Percentiles rank a stretch among this genome's conserved stretches.
phyloP scores from a whole-genome alignment of 2,113 vertebrate species.

The Ictalurus punctatus region DNA sequence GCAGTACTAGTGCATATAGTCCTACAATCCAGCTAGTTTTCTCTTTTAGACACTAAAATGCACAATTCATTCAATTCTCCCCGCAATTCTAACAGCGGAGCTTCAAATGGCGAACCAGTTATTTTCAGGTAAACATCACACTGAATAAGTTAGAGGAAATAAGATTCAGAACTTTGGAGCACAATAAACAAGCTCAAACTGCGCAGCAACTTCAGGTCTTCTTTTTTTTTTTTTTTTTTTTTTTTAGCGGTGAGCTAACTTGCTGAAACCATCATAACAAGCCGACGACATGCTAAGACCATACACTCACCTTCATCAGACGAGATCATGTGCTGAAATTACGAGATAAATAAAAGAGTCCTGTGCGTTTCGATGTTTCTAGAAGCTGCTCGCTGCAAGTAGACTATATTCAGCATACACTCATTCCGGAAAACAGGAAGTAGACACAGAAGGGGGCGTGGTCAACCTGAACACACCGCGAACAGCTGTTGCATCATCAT shows the following conservation, averaged over 20 bases:
- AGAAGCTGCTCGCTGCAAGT: neutral
- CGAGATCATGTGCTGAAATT: neutral
- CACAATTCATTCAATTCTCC: neutral
- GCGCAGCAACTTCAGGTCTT: neutral
- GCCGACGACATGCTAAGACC: neutral
- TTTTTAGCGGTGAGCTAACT: neutral
- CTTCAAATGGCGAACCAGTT: neutral
- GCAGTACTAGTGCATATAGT: neutral
- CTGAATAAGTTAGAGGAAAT: neutral
- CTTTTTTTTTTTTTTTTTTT: no score
- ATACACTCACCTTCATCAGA: slow-evolving; percentile 46
- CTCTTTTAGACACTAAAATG: neutral
- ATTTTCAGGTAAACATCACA: neutral
- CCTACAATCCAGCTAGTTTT: neutral
- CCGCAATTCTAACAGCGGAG: neutral
- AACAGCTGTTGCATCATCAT: slow-evolving; percentile 48
- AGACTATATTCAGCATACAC: neutral
- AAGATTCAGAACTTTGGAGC: neutral
- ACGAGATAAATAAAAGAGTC: neutral
- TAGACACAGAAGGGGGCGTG: slow-evolving; percentile 41
- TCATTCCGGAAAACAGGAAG: slow-evolving; percentile 44
- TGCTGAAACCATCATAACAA: neutral
- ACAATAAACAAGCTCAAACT: neutral
- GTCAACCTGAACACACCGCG: slow-evolving; percentile 43
- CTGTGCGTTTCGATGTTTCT: neutral